Evolutionary conservation across 2,113 vertebrate genomes (phyloP).

Genomic region (Holacanthus passer): DNA sequence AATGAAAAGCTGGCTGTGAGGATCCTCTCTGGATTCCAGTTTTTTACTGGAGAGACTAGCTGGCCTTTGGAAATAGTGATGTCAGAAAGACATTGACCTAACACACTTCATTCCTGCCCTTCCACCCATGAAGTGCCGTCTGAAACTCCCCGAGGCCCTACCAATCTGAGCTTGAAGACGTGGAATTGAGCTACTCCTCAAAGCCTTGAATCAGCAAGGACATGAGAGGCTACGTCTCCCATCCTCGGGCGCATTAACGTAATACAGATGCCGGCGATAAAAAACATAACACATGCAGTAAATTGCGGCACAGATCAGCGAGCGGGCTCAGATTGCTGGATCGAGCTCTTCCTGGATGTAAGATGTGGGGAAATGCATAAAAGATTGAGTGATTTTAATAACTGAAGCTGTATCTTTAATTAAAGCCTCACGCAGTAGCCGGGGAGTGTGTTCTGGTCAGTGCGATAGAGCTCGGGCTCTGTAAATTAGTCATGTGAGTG

Average conservation of each 20-base stretch:
- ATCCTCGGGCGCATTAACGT: constrained; percentile 23
- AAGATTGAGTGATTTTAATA: constrained; percentile 51
- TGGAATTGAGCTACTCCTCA: constrained; percentile 45
- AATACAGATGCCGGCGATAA: constrained; percentile 57
- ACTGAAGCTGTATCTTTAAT: constrained; percentile 65
- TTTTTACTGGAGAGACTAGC: constrained; percentile 51
- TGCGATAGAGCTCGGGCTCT: constrained; percentile 43
- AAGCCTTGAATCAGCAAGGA: constrained; percentile 60
- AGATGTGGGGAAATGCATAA: constrained; percentile 23
- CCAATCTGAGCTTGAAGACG: constrained; percentile 50
- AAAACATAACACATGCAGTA: constrained; percentile 28
- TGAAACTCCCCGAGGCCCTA: constrained; percentile 56
- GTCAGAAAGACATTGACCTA: constrained; percentile 67
- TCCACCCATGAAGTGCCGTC: constrained; percentile 46
- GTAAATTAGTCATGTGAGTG: constrained; percentile 63
- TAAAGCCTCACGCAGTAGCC: constrained; percentile 54
- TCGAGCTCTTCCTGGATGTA: constrained; percentile 19
- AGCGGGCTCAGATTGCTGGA: constrained; percentile 39
- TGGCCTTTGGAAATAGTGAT: constrained; percentile 68
- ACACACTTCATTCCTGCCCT: constrained; percentile 64
- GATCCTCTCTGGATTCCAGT: constrained; percentile 28
- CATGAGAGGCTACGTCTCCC: constrained; percentile 10
- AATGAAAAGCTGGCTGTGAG: constrained; percentile 67
- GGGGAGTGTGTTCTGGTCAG: constrained; percentile 57
- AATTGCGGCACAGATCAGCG: constrained; percentile 42